These are phyloP conservation scores for Brachionus sp. DNA, from an alignment of 1,140 invertebrate species.

Conservation along the genomic window DNA sequence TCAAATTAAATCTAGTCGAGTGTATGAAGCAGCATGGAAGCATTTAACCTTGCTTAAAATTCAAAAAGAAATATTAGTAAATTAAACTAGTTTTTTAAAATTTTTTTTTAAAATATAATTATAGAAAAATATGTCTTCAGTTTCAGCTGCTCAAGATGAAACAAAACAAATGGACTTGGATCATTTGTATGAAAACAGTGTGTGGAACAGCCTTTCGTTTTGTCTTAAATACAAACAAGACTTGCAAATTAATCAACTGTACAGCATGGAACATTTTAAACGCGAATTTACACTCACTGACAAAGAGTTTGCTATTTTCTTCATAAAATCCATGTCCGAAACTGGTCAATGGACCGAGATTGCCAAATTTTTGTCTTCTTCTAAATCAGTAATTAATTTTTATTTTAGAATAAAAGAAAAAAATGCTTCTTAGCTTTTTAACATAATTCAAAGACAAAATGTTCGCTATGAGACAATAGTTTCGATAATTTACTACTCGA, in stretches of 20 bases:
- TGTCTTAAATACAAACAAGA: constrained; percentile 7
- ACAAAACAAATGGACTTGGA: background rate
- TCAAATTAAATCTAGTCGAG: background rate
- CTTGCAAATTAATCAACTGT: background rate
- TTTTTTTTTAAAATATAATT: background rate
- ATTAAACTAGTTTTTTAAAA: background rate
- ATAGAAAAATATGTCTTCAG: background rate
- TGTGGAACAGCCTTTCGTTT: background rate
- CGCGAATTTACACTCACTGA: background rate
- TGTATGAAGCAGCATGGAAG: background rate
- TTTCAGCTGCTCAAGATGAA: background rate
- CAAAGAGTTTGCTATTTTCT: background rate
- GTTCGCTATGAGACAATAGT: constrained; percentile 13
- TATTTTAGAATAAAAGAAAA: background rate
- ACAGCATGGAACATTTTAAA: constrained; percentile 32
- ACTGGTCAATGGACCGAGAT: background rate
- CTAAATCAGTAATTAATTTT: background rate
- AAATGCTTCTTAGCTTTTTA: background rate
- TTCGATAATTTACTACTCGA: background rate
- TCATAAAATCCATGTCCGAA: constrained; percentile 30
- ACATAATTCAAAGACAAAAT: constrained; percentile 17
- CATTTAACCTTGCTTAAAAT: constrained; percentile 15
- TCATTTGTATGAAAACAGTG: background rate
- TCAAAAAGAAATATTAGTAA: constrained; percentile 31
- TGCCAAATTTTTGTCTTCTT: background rate